Evolutionary conservation across 2,113 vertebrate species (phyloP), one percentile per base, ranked within the genome.

Genomic region (Cinclus cinclus): DNA sequence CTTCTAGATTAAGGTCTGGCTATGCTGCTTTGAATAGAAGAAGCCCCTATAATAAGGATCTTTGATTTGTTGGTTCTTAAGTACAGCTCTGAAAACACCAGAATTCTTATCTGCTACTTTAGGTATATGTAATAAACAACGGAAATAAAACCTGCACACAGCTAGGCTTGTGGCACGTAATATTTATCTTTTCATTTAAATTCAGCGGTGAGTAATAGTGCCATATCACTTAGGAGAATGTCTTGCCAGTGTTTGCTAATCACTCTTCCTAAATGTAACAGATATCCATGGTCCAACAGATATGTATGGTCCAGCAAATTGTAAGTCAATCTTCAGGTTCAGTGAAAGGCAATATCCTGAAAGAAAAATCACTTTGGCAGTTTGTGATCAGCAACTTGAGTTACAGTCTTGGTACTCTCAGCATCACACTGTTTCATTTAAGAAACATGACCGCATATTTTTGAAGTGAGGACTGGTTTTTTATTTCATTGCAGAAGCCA

Each of bases 331-430:
- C 95, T 94, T 85, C 91, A 93, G n/a, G 67, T 80, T 94, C 92
- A 92, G 52, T 87, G 93, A 92, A 95, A 97, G 77, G 90, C 85
- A 96, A 95, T 96, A 95, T 78, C 91, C 88, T 94, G 91, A 96
- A 97, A 97, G 96, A 97, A 96, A 95, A 96, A 97, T 87, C 3
- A 64, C 94, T 97, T 96, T 88, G 95, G 92, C 94, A 68, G 89
- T 95, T 83, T 93, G 79, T 77, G 96, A 93, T 60, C 94, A 81
- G 59, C 89, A 92, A 93, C 96, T 97, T 94, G 92, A 95, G 86
- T 96, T 96, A 96, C 96, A 94, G 82, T 39, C 87, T 65, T 55
- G 70, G 62, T 94, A 62, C 73, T 67, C 89, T 7, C 14, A 94
- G 53, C 85, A 94, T 67, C 71, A 71, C 46, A 41, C 79, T 13